A percentile compares a stretch with the other conserved stretches of the same genome.
phyloP scores from a whole-genome alignment of 2,113 vertebrate genomes.

The Syngnathoides biaculeatus region DNA sequence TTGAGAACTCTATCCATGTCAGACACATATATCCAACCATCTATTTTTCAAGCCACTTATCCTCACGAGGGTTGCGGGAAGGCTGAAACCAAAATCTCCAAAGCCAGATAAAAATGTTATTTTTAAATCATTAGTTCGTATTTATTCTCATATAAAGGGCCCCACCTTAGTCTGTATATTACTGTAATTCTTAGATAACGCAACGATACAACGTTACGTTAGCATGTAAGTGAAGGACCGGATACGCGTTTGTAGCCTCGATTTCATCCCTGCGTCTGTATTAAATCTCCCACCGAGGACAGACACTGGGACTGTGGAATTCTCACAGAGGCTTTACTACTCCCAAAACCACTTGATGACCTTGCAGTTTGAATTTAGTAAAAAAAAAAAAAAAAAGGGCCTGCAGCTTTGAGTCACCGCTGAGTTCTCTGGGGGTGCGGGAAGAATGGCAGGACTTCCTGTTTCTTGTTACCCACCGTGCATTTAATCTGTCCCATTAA shows the following conservation, averaged over 20 bases:
- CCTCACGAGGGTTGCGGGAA: too few species aligned
- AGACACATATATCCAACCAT: too few species aligned
- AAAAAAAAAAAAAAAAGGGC: conserved; percentile 12
- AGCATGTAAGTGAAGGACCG: not conserved
- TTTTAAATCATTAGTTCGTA: not conserved
- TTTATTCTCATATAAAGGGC: not conserved
- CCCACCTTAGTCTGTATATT: not conserved
- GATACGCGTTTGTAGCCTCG: not conserved
- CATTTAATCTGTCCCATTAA: too few species aligned
- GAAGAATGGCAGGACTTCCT: conserved; percentile 62
- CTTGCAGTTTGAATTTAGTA: conserved; percentile 21
- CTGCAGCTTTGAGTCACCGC: conserved; percentile 16
- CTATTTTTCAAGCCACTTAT: too few species aligned
- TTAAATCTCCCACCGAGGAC: not conserved
- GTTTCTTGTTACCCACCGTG: conserved; percentile 1
- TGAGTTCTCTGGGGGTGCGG: conserved; percentile 21
- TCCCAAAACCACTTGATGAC: not conserved
- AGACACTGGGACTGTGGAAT: not conserved
- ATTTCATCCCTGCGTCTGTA: not conserved
- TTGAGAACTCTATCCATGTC: too few species aligned
- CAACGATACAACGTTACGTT: not conserved
- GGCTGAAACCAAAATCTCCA: too few species aligned
- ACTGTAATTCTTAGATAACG: not conserved
- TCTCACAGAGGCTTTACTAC: not conserved
- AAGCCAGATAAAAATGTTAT: too few species aligned